These are phyloP conservation scores for Pomacea canaliculata DNA, from an alignment of 2,888 invertebrate species.

Conservation along the genomic window DNA sequence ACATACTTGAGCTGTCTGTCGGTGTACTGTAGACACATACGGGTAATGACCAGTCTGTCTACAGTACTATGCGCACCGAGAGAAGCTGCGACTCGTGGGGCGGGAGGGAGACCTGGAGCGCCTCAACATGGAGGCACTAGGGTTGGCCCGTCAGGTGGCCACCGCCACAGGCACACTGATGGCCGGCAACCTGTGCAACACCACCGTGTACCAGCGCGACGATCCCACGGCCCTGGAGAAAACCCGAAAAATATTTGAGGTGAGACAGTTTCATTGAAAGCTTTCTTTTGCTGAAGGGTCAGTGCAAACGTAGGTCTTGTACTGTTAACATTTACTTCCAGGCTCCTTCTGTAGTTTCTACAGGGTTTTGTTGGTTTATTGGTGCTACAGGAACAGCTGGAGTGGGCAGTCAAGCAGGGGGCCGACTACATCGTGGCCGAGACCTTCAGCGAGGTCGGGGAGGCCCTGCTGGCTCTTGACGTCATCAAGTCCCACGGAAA, in stretches of 20 bases:
- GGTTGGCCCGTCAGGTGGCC: conserved; percentile 64
- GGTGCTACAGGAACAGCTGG: conserved; percentile 52
- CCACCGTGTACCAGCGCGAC: conserved; percentile 27
- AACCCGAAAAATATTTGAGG: conserved; percentile 45
- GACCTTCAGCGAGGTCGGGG: conserved; percentile 50
- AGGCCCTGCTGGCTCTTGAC: conserved; percentile 57
- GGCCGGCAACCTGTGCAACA: conserved; percentile 66
- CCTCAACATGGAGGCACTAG: conserved; percentile 57
- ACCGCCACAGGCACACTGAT: conserved; percentile 60
- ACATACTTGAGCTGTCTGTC: too few species aligned
- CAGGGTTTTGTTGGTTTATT: too few species aligned
- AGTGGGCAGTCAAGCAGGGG: conserved; percentile 59
- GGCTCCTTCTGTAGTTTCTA: too few species aligned
- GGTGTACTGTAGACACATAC: too few species aligned
- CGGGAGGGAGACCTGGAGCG: conserved; percentile 59
- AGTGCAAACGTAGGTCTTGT: too few species aligned
- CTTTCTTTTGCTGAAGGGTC: neutral
- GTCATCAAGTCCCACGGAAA: conserved; percentile 53
- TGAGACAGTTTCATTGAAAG: conserved; percentile 9
- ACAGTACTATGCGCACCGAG: conserved; percentile 66
- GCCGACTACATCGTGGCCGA: conserved; percentile 63
- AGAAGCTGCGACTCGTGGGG: conserved; percentile 58
- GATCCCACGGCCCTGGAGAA: conserved; percentile 20
- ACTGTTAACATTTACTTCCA: too few species aligned
- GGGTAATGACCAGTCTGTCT: too few species aligned